Evolutionary conservation across 2,888 invertebrate genomes (phyloP).

Genomic region (Dasysyrphus albostriatus): DNA sequence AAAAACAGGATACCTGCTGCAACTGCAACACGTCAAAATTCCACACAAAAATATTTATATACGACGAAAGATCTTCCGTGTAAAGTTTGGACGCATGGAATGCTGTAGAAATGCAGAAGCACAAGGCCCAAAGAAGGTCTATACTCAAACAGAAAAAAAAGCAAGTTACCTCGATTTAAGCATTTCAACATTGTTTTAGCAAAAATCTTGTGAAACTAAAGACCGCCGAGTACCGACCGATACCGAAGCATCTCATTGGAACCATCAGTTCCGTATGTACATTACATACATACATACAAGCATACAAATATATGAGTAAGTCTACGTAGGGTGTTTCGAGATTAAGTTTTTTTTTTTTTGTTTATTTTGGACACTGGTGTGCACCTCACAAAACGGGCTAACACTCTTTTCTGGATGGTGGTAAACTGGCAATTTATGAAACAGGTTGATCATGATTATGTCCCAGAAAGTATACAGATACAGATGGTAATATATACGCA

Average conservation of each 20-base stretch:
- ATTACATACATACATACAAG: not conserved
- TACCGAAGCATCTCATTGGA: constrained; percentile 55
- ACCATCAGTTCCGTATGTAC: constrained; percentile 19
- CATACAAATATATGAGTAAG: too few relatives aligned
- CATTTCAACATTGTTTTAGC: constrained; percentile 50
- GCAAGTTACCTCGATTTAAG: constrained; percentile 45
- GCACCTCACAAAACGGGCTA: constrained; percentile 47
- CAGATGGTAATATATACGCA: constrained; percentile 13
- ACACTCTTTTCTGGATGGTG: constrained; percentile 40
- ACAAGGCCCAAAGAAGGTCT: constrained; percentile 50
- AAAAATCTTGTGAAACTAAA: constrained; percentile 48
- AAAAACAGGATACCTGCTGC: constrained; percentile 38
- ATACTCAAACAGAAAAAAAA: not conserved
- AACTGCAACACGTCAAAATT: constrained; percentile 47
- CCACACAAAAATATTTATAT: constrained; percentile 8
- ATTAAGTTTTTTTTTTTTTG: constrained; percentile 16
- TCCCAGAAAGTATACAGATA: constrained; percentile 65
- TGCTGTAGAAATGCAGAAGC: constrained; percentile 65
- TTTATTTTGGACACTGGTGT: constrained; percentile 9
- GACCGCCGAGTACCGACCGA: constrained; percentile 18
- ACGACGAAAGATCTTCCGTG: constrained; percentile 40
- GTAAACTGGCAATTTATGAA: constrained; percentile 67
- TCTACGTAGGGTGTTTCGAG: constrained; percentile 20
- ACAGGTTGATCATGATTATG: constrained; percentile 75
- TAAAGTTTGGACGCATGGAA: constrained; percentile 33